These are phyloP conservation scores for Phataginus tetradactyla DNA, from an alignment of 2,797 vertebrate genomes.

Conservation along the genomic window DNA sequence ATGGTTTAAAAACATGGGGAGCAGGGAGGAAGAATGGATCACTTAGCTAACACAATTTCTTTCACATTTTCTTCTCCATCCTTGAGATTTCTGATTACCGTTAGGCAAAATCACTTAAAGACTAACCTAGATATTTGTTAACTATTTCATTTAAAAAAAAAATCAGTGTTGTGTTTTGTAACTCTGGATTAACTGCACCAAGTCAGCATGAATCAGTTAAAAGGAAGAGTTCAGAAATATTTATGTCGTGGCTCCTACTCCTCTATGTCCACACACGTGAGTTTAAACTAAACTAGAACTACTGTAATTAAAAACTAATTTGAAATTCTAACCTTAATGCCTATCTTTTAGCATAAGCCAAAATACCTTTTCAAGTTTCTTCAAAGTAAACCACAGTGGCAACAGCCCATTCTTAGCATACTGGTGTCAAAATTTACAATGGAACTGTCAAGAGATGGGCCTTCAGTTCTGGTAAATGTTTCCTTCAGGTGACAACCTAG, in stretches of 20 bases:
- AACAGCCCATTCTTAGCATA: background rate
- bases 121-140: background rate
- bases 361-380: conserved; percentile 40
- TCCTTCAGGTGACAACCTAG: background rate
- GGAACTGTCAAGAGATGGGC: background rate
- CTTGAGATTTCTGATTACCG: background rate
- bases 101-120: background rate
- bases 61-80: background rate
- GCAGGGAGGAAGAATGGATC: background rate
- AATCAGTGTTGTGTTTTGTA: background rate
- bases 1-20: background rate
- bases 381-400: background rate
- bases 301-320: background rate
- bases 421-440: background rate
- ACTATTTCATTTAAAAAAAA: background rate
- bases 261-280: background rate
- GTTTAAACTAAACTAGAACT: background rate
- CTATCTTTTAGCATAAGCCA: background rate
- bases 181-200: background rate
- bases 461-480: background rate
- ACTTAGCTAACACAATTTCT: background rate
- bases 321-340: background rate
- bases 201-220: background rate
- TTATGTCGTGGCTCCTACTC: background rate
- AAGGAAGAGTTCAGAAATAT: background rate